These are phyloP conservation scores for Metacarcinus magister DNA, from an alignment of 2,888 invertebrate species.

Conservation along the genomic window DNA sequence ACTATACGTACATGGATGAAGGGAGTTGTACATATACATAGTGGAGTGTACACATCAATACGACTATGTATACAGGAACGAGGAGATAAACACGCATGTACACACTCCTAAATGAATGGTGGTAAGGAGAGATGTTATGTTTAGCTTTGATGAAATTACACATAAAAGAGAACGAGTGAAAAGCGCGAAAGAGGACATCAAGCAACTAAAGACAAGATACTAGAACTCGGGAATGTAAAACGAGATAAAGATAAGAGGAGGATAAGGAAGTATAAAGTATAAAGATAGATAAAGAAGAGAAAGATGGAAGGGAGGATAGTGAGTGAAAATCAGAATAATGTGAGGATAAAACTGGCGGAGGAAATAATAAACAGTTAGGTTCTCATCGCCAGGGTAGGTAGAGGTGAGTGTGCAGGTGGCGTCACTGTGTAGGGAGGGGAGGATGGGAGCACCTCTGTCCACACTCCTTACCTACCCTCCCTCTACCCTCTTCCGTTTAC, in stretches of 20 bases:
- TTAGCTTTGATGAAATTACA: background rate
- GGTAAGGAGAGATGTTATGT: background rate
- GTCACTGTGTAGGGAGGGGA: too few relatives aligned
- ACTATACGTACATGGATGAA: background rate
- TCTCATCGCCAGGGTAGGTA: too few relatives aligned
- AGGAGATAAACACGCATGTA: background rate
- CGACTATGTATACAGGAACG: background rate
- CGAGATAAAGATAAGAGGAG: background rate
- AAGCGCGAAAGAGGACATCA: background rate
- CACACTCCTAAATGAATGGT: background rate
- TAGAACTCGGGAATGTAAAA: background rate
- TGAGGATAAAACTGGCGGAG: too few relatives aligned
- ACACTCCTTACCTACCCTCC: too few relatives aligned
- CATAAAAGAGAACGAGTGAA: background rate
- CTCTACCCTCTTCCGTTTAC: too few relatives aligned
- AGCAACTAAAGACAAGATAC: background rate
- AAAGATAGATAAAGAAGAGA: background rate
- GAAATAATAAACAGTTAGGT: too few relatives aligned
- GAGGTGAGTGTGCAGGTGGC: too few relatives aligned
- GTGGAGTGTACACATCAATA: background rate
- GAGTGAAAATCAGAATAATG: background rate
- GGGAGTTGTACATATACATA: background rate
- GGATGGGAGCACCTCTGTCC: too few relatives aligned
- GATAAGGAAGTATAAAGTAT: background rate
- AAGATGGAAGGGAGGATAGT: background rate